Conservation (phyloP, 2,797 vertebrate genomes). For the Pseudomugil gertrudae region DNA sequence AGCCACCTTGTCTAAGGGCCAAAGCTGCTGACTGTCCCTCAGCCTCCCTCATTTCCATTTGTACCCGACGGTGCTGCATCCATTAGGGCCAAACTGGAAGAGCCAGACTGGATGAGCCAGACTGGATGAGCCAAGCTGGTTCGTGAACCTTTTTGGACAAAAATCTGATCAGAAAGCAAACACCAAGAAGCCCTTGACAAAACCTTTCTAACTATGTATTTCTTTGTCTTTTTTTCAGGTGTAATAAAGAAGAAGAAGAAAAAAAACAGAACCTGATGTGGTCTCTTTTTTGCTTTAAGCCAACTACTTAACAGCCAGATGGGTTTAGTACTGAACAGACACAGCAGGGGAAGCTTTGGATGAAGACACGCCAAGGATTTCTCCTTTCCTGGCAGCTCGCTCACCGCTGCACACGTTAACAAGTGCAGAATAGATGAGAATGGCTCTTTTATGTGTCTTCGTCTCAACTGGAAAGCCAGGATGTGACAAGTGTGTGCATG, state of each 20-base stretch:
- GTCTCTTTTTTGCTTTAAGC: constrained; percentile 62
- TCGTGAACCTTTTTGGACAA: constrained; percentile 37
- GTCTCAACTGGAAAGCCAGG: constrained; percentile 69
- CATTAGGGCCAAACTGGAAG: constrained; percentile 64
- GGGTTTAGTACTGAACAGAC: constrained; percentile 75
- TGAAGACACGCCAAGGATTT: constrained; percentile 67
- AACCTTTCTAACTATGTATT: background rate
- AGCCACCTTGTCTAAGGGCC: constrained; percentile 83
- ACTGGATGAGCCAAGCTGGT: constrained; percentile 57
- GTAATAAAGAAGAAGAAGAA: constrained; percentile 12
- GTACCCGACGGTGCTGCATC: constrained; percentile 58
- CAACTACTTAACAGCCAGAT: constrained; percentile 77
- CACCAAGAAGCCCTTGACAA: constrained; percentile 43
- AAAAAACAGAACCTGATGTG: constrained; percentile 32
- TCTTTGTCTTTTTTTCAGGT: constrained; percentile 25
- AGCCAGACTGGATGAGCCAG: constrained; percentile 66
- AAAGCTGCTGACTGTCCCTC: constrained; percentile 60
- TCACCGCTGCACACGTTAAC: constrained; percentile 68
- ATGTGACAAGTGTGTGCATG: constrained; percentile 49
- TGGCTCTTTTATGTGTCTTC: constrained; percentile 72
- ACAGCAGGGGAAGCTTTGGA: constrained; percentile 74
- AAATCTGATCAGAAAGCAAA: constrained; percentile 55
- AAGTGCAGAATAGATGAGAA: constrained; percentile 76
- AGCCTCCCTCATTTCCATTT: constrained; percentile 59
- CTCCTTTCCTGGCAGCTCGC: constrained; percentile 76